Percentiles rank a stretch among this genome's conserved stretches.
phyloP scores from a whole-genome alignment of 2,113 vertebrate genomes.

The Sarotherodon lohbergeri region DNA sequence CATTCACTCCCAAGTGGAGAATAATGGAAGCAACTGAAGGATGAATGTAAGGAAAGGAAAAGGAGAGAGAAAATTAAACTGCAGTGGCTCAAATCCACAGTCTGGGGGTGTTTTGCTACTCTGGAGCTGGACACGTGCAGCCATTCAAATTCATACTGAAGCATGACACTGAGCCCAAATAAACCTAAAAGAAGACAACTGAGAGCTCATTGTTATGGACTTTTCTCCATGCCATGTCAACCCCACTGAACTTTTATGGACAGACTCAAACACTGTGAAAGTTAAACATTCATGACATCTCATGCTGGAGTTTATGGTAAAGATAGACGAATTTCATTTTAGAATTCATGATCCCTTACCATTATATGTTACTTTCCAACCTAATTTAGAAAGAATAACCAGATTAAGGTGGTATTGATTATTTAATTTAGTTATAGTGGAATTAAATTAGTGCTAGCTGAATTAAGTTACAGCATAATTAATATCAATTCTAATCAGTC shows the following conservation, averaged over 20 bases:
- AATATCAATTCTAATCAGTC: background rate
- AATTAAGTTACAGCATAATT: background rate
- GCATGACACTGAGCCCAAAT: background rate
- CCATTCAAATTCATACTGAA: background rate
- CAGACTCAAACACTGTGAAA: background rate
- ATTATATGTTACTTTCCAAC: background rate
- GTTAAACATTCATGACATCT: background rate
- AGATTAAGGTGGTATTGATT: background rate
- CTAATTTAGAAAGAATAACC: background rate
- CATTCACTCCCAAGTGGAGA: background rate
- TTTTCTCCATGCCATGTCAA: background rate
- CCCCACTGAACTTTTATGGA: background rate
- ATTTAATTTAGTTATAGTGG: background rate
- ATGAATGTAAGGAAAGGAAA: background rate
- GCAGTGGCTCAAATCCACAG: rapidly evolving
- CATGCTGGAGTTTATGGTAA: background rate
- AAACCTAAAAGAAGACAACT: background rate
- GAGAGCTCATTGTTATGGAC: background rate
- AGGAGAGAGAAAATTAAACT: background rate
- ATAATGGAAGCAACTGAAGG: background rate
- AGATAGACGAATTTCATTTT: background rate
- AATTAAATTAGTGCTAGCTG: background rate
- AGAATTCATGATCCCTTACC: background rate
- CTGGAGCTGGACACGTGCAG: background rate
- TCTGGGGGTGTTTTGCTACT: rapidly evolving